Evolutionary conservation across 2,888 invertebrate species (phyloP).

Genomic region (Carabus problematicus): DNA sequence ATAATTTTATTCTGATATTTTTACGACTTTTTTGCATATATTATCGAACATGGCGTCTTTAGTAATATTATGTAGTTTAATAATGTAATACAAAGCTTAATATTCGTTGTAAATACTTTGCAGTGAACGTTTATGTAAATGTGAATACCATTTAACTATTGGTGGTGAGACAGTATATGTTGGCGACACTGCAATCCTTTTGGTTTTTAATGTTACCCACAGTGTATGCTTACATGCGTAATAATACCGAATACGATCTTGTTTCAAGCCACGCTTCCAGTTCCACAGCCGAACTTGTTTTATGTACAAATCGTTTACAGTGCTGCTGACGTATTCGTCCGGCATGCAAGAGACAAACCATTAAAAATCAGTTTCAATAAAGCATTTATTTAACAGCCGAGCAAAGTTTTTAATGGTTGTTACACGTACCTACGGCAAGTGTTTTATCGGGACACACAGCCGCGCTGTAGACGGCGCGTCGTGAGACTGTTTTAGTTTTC

Average conservation of each 20-base stretch:
- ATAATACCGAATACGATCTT: too few species aligned
- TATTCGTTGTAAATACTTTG: neutral
- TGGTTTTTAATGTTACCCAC: too few species aligned
- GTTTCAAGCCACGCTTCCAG: too few species aligned
- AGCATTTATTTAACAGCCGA: slow-evolving; percentile 14
- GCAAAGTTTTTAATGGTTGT: slow-evolving; percentile 3
- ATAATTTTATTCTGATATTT: slow-evolving; percentile 17
- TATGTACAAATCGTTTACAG: too few species aligned
- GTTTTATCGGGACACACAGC: too few species aligned
- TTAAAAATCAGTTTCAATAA: slow-evolving; percentile 6
- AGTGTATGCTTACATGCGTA: too few species aligned
- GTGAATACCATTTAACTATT: neutral
- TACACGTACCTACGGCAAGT: too few species aligned
- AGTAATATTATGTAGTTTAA: too few species aligned
- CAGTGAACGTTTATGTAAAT: neutral
- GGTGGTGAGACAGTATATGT: neutral
- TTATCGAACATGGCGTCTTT: too few species aligned
- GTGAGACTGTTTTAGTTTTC: slow-evolving; percentile 20
- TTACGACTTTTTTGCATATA: neutral
- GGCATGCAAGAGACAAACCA: neutral
- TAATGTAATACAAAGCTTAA: neutral
- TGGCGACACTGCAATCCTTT: too few species aligned
- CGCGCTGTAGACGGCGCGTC: too few species aligned
- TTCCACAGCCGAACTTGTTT: slow-evolving; percentile 4
- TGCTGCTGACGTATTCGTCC: too few species aligned